A percentile compares a stretch with the other conserved stretches of the same genome.
Conservation (phyloP, 2,113 vertebrate species). For the Abramis brama region DNA sequence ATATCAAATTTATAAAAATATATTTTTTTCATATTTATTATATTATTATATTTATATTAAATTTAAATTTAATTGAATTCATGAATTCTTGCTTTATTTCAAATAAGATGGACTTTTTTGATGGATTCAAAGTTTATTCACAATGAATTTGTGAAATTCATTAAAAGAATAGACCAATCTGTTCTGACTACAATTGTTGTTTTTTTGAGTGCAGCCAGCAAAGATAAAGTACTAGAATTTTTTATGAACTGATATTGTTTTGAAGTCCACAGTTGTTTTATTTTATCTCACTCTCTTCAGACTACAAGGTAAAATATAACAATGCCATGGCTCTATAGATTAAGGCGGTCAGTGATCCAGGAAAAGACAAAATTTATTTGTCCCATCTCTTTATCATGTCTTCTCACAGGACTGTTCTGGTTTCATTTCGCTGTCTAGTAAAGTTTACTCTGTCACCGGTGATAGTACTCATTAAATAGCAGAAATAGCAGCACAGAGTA, state of each 20-base stretch:
- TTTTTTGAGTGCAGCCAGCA: background rate
- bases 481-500: constrained; percentile 46
- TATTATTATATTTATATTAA: background rate
- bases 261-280: background rate
- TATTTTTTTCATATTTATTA: too few species aligned
- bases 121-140: background rate
- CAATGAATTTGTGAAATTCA: background rate
- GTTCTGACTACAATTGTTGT: background rate
- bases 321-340: background rate
- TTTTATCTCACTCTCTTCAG: background rate
- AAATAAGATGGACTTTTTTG: background rate
- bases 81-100: background rate
- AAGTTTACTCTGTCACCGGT: constrained; percentile 41
- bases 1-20: background rate
- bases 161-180: background rate
- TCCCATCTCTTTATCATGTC: constrained; percentile 19
- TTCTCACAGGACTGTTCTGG: constrained; percentile 2
- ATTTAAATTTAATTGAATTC: background rate
- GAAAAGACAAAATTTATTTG: background rate
- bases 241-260: background rate
- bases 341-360: background rate
- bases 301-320: background rate
- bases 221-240: background rate
- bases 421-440: constrained; percentile 36
- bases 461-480: constrained; percentile 47